Base-by-base conservation (phyloP, 1,140 invertebrate genomes). In the Pogonomyrmex californicus region DNA sequence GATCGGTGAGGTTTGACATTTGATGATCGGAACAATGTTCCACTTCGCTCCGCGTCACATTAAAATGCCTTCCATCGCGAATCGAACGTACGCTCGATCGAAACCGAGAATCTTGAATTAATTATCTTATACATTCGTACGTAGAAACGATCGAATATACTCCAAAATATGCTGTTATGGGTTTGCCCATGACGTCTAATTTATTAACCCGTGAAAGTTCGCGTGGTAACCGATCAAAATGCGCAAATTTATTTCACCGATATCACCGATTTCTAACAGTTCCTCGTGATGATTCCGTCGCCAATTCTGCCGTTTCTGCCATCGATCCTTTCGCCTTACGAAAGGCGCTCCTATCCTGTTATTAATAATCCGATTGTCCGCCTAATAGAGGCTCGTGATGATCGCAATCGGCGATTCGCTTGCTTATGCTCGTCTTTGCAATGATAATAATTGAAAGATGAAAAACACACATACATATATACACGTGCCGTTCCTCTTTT, bases 361-460 rank as follows among this genome's bases (percentile, higher is more conserved):
- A 89, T 89, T 89, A 89, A 81, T 89, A 81, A 89, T 78, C 78
- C 79, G 79, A 82, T 88, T 89, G 83, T 71, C 75, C 68, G 71
- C 10, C 12, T 60, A 62, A 23, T 33, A n/a, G 36, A 82, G 71
- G 12, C 51, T 41, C 70, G 33, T 66, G 58, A 10, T 47, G 44
- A 14, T 44, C 49, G 49, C 49, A 23, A 86, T 62, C 81, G 44
- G 38, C 60, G 68, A 5, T 17, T 30, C 47, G 30, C n/a, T 66
- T 68, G 60, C 60, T 63, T 41, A 4, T 41, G 47, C 62, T 82
- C 79, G 10, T 73, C 51, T 77, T 76, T 70, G 70, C 23, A 71
- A 77, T 70, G 87, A 91, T 88, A 86, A 88, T 83, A 86, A 91
- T 87, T 63, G 88, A 91, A 86, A 90, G 89, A 63, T 88, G 60